A percentile compares a stretch with the other conserved stretches of the same genome.
These are phyloP conservation scores for Apis florea DNA, from an alignment of 1,140 invertebrate genomes.

Conservation along the genomic window DNA sequence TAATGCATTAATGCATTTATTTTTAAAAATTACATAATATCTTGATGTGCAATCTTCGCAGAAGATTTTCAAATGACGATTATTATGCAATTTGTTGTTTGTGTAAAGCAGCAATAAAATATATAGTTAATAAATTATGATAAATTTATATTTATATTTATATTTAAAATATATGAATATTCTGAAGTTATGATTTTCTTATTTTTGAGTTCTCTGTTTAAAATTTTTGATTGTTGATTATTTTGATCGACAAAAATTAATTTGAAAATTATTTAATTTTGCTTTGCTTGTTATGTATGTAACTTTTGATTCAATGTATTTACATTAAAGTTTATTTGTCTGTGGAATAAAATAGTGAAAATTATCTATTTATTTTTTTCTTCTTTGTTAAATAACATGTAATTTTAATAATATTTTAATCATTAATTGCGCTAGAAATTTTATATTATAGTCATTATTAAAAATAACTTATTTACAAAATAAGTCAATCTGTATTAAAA, in stretches of 20 bases:
- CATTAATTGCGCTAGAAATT: neutral
- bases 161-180: neutral
- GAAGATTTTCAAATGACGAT: neutral
- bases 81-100: conserved; percentile 31
- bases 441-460: neutral
- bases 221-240: conserved; percentile 6
- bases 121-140: neutral
- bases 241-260: conserved; percentile 3
- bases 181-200: neutral
- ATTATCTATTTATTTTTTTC: neutral
- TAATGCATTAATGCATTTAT: neutral
- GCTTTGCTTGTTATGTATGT: neutral
- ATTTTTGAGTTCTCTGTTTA: neutral
- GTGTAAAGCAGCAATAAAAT: conserved; percentile 18
- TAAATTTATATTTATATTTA: conserved; percentile 4
- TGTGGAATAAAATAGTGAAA: neutral
- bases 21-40: neutral
- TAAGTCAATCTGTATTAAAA: neutral
- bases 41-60: neutral
- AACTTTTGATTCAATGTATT: neutral
- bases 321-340: neutral
- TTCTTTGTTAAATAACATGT: too few species aligned
- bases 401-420: neutral
- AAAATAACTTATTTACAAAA: conserved; percentile 29
- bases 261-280: conserved; percentile 6